These are phyloP conservation scores for Halcyon leucocephala DNA, from an alignment of 2,797 vertebrate genomes.

Conservation along the genomic window DNA sequence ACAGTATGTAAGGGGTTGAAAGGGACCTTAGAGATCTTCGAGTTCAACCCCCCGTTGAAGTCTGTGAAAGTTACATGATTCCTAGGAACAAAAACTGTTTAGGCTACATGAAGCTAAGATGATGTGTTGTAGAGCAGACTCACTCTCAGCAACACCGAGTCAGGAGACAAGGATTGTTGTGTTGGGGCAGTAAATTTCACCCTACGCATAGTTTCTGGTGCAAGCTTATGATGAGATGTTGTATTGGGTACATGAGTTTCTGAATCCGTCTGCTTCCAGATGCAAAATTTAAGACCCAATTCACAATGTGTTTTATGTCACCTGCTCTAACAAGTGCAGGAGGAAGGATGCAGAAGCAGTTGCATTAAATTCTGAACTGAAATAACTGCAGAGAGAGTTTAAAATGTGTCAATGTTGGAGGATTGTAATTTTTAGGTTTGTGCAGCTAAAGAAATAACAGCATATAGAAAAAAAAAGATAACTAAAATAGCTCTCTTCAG, in stretches of 20 bases:
- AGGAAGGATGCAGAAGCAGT: neutral
- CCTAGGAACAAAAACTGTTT: neutral
- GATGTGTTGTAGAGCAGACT: neutral
- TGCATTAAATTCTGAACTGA: slow-evolving; percentile 38
- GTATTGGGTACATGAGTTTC: neutral
- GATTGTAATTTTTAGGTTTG: slow-evolving; percentile 54
- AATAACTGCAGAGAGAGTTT: neutral
- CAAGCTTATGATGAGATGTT: neutral
- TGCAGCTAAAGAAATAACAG: slow-evolving; percentile 43
- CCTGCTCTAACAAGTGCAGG: neutral
- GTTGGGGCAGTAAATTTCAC: neutral
- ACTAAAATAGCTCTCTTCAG: slow-evolving; percentile 57
- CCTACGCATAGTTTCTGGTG: neutral
- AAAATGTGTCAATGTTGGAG: slow-evolving; percentile 42
- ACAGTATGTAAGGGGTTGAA: no score
- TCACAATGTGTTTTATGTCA: neutral
- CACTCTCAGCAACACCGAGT: neutral
- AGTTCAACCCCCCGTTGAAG: no score
- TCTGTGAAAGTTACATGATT: neutral
- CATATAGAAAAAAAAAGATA: slow-evolving; percentile 13
- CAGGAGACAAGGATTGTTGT: neutral
- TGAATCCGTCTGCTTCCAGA: neutral
- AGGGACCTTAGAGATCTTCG: no score
- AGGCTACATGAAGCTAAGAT: neutral
- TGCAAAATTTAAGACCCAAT: neutral